Evolutionary conservation across 2,888 invertebrate species (phyloP), one percentile per base, ranked within the genome.

Genomic region (Pimpla rufipes): DNA sequence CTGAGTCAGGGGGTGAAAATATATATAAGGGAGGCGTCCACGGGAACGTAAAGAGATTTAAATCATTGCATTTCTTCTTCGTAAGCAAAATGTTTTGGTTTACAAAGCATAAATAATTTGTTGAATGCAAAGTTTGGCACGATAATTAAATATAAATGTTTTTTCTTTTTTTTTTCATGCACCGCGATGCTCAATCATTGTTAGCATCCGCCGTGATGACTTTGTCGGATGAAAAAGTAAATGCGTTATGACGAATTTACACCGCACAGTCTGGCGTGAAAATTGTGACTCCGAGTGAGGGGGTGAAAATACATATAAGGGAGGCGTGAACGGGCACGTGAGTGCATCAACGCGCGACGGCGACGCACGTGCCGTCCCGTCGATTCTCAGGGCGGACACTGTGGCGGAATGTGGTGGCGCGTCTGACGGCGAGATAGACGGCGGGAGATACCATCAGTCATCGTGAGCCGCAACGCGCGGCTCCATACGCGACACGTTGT

Each of bases 391-490:
- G 67, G 52, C 40, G 45, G 57, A 7, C 45, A 59, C 11, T 40
- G 35, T 57, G 23, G 45, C 18, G 59, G 11, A 23, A 18, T 67
- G 59, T 67, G 57, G 37, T 37, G 57, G 47, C 47, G 47, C 18
- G 67, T 79, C 74, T 40, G 67, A 66, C 79, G 55, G 55, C 18
- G 64, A 66, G 66, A 71, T 55, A 73, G 59, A 68, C 37, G 16
- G n/a, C 42, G 35, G 37, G 45, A 66, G 73, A 79, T 79, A 79
- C 47, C 45, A 79, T 79, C 66, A 50, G 57, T 79, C 73, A 74
- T 67, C 59, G 57, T 29, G 35, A 67, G 59, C 37, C 55, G n/a
- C n/a, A 29, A 29, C 50, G 37, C 13, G 50, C 59, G 29, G 59
- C 74, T 74, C 29, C 18, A 29, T 23, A 5, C 35, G 18, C 40